These are phyloP conservation scores for Jordanella pulchra DNA, from an alignment of 2,797 vertebrate species.

Conservation along the genomic window DNA sequence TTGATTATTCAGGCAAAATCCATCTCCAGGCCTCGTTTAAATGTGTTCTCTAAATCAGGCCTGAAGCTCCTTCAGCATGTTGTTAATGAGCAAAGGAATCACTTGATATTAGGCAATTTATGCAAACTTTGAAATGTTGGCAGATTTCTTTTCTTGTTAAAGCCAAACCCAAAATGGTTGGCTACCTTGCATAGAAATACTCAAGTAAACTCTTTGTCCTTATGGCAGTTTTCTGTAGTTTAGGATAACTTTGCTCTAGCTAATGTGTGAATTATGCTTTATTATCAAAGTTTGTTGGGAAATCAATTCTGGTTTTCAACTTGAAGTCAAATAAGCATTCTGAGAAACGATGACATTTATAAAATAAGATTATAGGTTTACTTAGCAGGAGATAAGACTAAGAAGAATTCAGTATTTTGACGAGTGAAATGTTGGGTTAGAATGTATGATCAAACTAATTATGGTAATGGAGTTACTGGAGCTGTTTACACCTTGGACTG, in stretches of 20 bases:
- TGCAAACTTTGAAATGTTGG: too few relatives aligned
- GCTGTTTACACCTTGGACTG: slow-evolving; percentile 2
- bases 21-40: not conserved
- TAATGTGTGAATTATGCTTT: slow-evolving; percentile 14
- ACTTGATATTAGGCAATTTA: not conserved
- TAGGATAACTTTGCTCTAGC: slow-evolving; percentile 2
- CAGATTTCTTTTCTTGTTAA: too few relatives aligned
- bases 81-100: not conserved
- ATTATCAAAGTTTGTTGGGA: slow-evolving; percentile 8
- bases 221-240: not conserved
- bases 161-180: not conserved
- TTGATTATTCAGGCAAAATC: too few relatives aligned
- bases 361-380: not conserved
- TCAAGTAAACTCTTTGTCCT: not conserved
- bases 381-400: not conserved
- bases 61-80: not conserved
- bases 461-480: not conserved
- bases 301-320: not conserved
- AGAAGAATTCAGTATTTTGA: not conserved
- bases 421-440: not conserved
- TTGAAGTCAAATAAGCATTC: not conserved
- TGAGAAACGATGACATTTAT: not conserved
- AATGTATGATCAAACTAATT: not conserved
- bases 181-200: not conserved
- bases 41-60: not conserved